Percentiles rank a stretch among this genome's conserved stretches.
Evolutionary conservation across 1,140 invertebrate species (phyloP).

Genomic region (Zaprionus africanus): DNA sequence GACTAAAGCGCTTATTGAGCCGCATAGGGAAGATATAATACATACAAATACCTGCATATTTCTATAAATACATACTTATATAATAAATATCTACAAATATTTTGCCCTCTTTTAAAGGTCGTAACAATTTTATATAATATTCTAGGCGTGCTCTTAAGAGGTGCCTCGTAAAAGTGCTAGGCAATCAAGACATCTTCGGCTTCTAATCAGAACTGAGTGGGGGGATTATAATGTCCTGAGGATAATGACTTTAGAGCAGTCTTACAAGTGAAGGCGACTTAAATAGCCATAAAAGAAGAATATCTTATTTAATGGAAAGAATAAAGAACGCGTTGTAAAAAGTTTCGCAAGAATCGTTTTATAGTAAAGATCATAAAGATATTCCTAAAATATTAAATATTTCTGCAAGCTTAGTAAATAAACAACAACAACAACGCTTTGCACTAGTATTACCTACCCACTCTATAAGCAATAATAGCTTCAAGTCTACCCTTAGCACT

Average conservation of each 20-base stretch:
- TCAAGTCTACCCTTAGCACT: neutral
- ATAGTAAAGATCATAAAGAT: too few relatives aligned
- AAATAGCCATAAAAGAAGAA: neutral
- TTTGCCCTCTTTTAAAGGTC: neutral
- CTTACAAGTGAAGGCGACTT: neutral
- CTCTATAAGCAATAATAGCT: neutral
- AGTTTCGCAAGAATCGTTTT: neutral
- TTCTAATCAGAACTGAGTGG: neutral
- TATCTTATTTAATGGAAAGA: neutral
- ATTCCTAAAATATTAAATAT: too few relatives aligned
- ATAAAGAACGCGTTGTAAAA: neutral
- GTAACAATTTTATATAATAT: neutral
- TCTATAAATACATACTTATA: neutral
- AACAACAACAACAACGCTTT: neutral
- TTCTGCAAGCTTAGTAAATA: neutral
- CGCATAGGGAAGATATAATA: neutral
- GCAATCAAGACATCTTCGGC: slow-evolving; percentile 1
- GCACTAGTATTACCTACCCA: neutral
- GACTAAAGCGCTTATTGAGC: neutral
- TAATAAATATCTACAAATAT: neutral
- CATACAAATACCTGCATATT: neutral
- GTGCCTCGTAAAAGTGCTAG: neutral
- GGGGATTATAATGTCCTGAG: neutral
- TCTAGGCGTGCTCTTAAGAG: neutral
- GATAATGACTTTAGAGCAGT: neutral